Percentiles rank a stretch among this genome's conserved stretches.
Conservation (phyloP, 2,888 invertebrate genomes). For the Physocephala rufipes region DNA sequence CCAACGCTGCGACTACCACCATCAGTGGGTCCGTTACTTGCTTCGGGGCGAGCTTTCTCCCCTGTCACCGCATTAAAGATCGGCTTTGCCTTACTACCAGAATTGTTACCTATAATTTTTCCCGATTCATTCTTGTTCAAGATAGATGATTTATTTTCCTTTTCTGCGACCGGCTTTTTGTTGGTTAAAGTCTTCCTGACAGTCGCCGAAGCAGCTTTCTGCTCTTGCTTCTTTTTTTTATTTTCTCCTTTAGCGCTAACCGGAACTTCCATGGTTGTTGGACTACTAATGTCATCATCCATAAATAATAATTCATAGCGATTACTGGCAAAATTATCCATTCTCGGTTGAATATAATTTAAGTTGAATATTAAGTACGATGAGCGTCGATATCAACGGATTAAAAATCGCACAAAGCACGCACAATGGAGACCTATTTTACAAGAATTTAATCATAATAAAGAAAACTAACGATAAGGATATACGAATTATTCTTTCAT, state of each 20-base stretch:
- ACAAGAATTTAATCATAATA: conserved; percentile 30
- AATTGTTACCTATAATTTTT: conserved; percentile 39
- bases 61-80: background rate
- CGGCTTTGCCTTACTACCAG: conserved; percentile 8
- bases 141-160: conserved; percentile 59
- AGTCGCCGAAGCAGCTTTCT: conserved; percentile 36
- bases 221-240: conserved; percentile 50
- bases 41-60: conserved; percentile 9
- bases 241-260: conserved; percentile 47
- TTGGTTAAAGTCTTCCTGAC: conserved; percentile 25
- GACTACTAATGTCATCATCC: conserved; percentile 56
- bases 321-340: conserved; percentile 61
- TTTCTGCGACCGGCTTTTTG: conserved; percentile 51
- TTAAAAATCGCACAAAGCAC: conserved; percentile 13
- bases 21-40: background rate
- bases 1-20: conserved; percentile 24
- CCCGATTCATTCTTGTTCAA: conserved; percentile 52
- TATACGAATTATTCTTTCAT: conserved; percentile 26
- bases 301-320: conserved; percentile 63
- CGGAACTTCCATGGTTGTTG: conserved; percentile 21
- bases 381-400: conserved; percentile 19
- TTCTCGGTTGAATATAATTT: conserved; percentile 36
- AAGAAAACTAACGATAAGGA: background rate
- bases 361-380: background rate
- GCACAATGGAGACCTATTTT: background rate